Conservation (phyloP, 2,888 invertebrate species). For the Hymenopus coronatus region DNA sequence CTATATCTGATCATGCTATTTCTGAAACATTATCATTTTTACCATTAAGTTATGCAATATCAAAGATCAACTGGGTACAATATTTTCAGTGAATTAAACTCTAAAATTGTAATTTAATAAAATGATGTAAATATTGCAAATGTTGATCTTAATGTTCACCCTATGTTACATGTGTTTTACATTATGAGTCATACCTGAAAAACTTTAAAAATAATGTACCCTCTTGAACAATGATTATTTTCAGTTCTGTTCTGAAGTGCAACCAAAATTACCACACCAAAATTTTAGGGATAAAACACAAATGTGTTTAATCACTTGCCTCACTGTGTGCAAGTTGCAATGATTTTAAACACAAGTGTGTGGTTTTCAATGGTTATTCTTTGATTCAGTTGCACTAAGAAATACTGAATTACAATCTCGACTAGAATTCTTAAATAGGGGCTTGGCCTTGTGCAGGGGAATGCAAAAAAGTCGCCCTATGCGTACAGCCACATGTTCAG, state of each 20-base stretch:
- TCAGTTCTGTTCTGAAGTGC: not conserved
- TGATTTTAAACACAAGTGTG: no score
- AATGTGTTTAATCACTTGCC: not conserved
- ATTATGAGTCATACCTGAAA: not conserved
- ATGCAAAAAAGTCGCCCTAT: not conserved
- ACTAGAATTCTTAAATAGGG: not conserved
- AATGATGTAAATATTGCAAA: not conserved
- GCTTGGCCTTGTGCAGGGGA: not conserved
- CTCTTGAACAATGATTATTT: not conserved
- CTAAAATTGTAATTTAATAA: not conserved
- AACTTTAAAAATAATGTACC: constrained; percentile 3
- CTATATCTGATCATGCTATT: not conserved
- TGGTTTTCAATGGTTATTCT: not conserved
- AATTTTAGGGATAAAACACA: not conserved
- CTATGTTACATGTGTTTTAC: not conserved
- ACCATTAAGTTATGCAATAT: not conserved
- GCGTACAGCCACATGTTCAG: constrained; percentile 17
- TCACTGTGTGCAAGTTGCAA: no score
- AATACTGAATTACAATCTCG: not conserved
- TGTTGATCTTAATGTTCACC: not conserved
- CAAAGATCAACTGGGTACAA: constrained; percentile 16
- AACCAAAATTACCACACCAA: not conserved
- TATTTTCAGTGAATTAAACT: not conserved
- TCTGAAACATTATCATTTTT: not conserved
- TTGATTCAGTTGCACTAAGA: not conserved